These are phyloP conservation scores for Chelonia mydas DNA, from an alignment of 2,797 vertebrate species.

Conservation along the genomic window DNA sequence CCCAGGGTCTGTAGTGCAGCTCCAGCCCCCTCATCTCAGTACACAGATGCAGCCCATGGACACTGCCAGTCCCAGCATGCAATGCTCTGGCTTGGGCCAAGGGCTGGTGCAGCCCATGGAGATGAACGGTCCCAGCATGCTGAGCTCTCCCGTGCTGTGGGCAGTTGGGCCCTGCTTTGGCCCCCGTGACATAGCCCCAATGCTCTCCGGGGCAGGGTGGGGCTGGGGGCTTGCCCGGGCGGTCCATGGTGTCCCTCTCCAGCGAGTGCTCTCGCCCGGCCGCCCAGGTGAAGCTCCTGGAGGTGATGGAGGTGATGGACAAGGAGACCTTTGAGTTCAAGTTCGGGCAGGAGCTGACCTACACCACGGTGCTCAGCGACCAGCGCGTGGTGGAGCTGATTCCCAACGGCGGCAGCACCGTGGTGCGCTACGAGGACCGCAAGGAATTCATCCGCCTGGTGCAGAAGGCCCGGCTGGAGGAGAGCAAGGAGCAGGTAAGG, in stretches of 20 bases:
- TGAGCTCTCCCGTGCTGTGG: not conserved
- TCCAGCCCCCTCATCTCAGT: not conserved
- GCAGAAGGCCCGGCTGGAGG: slow-evolving; percentile 91
- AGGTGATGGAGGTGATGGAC: slow-evolving; percentile 97
- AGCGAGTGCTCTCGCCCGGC: not conserved
- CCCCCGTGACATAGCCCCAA: not conserved
- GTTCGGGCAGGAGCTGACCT: slow-evolving; percentile 95
- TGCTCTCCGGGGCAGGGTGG: no score
- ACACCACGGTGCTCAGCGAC: slow-evolving; percentile 93
- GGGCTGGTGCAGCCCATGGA: not conserved
- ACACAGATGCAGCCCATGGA: not conserved
- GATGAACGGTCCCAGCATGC: not conserved
- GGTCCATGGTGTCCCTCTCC: not conserved
- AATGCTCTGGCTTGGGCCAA: not conserved
- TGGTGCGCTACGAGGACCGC: slow-evolving; percentile 92
- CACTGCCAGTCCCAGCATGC: not conserved
- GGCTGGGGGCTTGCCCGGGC: not conserved
- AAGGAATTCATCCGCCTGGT: slow-evolving; percentile 91
- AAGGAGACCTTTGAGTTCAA: slow-evolving; percentile 95
- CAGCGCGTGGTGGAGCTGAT: slow-evolving; percentile 91
- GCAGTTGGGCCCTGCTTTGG: not conserved
- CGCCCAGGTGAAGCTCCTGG: slow-evolving; percentile 94
- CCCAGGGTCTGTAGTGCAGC: no score
- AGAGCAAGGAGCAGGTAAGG: slow-evolving; percentile 93
- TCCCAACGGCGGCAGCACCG: slow-evolving; percentile 86